These are phyloP conservation scores for Myotis planiceps DNA, from an alignment of 2,797 vertebrate genomes.

Conservation along the genomic window DNA sequence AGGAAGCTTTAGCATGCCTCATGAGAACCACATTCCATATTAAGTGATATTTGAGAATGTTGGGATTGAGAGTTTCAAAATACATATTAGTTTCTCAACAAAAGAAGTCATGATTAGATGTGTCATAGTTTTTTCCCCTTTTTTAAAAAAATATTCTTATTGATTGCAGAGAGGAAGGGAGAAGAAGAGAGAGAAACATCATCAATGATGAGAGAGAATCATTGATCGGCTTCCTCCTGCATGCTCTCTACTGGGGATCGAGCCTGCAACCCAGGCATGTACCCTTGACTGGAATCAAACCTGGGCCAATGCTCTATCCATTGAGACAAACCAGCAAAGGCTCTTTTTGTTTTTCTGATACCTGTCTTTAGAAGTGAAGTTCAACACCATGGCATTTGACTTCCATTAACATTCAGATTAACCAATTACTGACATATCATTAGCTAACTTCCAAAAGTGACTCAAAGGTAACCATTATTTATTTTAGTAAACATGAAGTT, in stretches of 20 bases:
- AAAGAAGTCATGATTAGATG: background rate
- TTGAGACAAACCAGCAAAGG: no score
- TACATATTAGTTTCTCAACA: background rate
- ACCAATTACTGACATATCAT: background rate
- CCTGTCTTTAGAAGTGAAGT: background rate
- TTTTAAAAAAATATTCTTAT: no score
- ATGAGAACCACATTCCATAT: background rate
- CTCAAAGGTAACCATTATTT: background rate
- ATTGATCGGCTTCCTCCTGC: no score
- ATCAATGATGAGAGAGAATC: no score
- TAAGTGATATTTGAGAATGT: background rate
- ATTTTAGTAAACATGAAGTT: background rate
- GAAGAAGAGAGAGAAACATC: no score
- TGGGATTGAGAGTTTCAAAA: constrained; percentile 2
- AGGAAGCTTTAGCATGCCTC: background rate
- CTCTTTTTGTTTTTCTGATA: constrained; percentile 12
- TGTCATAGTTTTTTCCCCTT: background rate
- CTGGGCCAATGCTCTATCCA: no score
- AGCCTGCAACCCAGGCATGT: no score
- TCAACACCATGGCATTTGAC: background rate
- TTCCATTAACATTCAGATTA: background rate
- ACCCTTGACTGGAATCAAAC: no score
- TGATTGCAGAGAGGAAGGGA: no score
- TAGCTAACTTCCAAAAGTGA: background rate
- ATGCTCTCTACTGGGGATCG: no score